Evolutionary conservation across 2,888 invertebrate genomes (phyloP), one percentile per base, ranked within the genome.

Genomic region (Eupithecia exiguata): DNA sequence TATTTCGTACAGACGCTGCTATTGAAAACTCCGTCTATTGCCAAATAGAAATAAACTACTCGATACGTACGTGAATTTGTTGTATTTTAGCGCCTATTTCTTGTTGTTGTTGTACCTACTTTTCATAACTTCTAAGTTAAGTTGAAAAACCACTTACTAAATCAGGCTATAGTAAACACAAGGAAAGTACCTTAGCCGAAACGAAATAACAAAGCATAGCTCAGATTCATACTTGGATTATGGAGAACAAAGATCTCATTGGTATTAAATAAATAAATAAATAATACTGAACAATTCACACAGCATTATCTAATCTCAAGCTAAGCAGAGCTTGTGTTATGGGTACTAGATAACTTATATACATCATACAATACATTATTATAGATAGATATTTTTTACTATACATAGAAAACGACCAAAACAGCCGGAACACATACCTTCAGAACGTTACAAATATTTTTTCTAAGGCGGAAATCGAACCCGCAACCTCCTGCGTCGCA

Each of bases 1-100:
- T 85, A 87, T 87, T 87, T 83, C 83, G 79, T 73, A 70, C 86
- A 86, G 84, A 84, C 83, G 82, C 81, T 76, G 79, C 85, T 85
- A 86, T 89, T 89, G 86, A 86, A 85, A 85, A 86, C 77, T 83
- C 81, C 75, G 85, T 83, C 85, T 88, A 88, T 86, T 87, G 87
- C 84, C 85, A 87, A 87, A 86, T 83, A 83, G 83, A 86, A 84
- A 85, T 84, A 84, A 86, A 84, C 81, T 82, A 82, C 81, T 79
- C 79, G 83, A 82, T 86, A 12, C 62, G 9, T 49, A 71, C 68
- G 71, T 62, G 40, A 62, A 66, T 65, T 68, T 77, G 72, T 78
- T 74, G 68, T 73, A 67, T 69, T 53, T 53, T 74, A 71, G 70
- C 68, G 36, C 18, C 21, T n/a, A 65, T n/a, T 65, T n/a, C 3